phyloP scores from a whole-genome alignment of 2,113 vertebrate species.

The Xiphophorus hellerii region DNA sequence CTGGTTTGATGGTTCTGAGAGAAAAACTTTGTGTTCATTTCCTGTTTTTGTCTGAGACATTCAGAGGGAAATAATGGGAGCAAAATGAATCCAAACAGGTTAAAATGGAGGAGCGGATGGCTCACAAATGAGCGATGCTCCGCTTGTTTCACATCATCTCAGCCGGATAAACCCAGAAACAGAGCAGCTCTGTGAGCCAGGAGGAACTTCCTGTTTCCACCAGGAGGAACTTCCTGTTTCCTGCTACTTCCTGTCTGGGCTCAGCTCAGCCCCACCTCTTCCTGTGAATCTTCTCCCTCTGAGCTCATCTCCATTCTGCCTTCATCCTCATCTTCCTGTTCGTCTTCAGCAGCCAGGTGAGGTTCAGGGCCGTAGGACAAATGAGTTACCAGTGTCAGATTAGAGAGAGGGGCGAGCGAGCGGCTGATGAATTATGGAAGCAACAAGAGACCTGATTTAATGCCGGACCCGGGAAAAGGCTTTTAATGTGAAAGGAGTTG shows the following conservation, averaged over 20 bases:
- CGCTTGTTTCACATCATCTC: too few relatives aligned
- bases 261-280: background rate
- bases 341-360: constrained; percentile 33
- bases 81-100: too few relatives aligned
- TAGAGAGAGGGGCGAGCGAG: constrained; percentile 36
- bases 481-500: constrained; percentile 27
- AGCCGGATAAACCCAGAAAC: too few relatives aligned
- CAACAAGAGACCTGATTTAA: constrained; percentile 29
- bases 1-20: too few relatives aligned
- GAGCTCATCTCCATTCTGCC: constrained; percentile 1
- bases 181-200: too few relatives aligned
- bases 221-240: too few relatives aligned
- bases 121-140: background rate
- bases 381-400: constrained; percentile 64
- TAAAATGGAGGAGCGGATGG: background rate
- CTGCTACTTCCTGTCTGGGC: too few relatives aligned
- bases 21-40: too few relatives aligned
- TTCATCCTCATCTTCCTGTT: background rate
- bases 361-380: constrained; percentile 60
- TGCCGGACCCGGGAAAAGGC: constrained; percentile 6
- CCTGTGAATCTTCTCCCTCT: constrained; percentile 1
- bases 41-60: too few relatives aligned
- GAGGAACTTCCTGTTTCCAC: too few relatives aligned
- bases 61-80: too few relatives aligned
- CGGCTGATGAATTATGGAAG: constrained; percentile 63